phyloP scores from a whole-genome alignment of 2,888 invertebrate species.

The Tigriopus californicus region DNA sequence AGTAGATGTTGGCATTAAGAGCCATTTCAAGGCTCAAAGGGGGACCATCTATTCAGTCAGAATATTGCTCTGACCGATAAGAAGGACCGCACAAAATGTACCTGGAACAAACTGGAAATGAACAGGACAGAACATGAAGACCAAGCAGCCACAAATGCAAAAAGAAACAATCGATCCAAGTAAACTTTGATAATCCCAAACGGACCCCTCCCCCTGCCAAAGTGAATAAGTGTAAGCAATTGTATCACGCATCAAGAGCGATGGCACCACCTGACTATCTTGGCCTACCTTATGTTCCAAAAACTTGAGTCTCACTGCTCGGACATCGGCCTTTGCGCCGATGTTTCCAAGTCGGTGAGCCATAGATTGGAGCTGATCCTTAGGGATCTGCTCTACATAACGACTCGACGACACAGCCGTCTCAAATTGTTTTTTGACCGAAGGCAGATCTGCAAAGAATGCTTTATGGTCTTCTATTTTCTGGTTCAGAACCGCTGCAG shows the following conservation, averaged over 20 bases:
- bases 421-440: conserved; percentile 55
- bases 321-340: conserved; percentile 53
- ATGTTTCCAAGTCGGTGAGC: conserved; percentile 53
- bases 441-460: conserved; percentile 67
- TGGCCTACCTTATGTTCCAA: conserved; percentile 54
- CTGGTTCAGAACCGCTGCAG: conserved; percentile 64
- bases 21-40: too few species aligned
- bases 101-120: too few species aligned
- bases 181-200: background rate
- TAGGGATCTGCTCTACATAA: conserved; percentile 47
- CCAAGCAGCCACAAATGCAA: too few species aligned
- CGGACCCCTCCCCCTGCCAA: conserved; percentile 15
- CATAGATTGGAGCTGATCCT: conserved; percentile 63
- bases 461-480: conserved; percentile 47
- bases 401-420: conserved; percentile 44
- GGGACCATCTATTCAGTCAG: too few species aligned
- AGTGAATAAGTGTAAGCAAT: too few species aligned
- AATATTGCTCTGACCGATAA: too few species aligned
- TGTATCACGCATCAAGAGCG: too few species aligned
- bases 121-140: too few species aligned
- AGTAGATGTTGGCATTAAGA: too few species aligned
- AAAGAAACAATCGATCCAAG: background rate
- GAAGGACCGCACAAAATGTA: too few species aligned
- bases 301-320: conserved; percentile 67
- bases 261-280: too few species aligned